Evolutionary conservation across 1,140 invertebrate species (phyloP).

Genomic region (Brachystomella parvula): DNA sequence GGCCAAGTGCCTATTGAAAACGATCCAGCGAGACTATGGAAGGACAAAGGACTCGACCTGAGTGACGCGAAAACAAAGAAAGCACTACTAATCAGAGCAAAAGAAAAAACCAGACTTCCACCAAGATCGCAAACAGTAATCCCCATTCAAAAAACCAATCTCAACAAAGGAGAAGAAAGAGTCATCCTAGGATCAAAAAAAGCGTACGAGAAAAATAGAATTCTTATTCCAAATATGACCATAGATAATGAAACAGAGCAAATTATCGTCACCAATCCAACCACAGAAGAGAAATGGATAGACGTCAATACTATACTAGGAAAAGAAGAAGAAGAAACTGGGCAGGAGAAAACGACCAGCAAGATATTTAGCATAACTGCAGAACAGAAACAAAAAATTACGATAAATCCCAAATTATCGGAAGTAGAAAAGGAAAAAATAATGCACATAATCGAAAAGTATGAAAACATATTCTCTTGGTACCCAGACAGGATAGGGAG

Average conservation of each 20-base stretch:
- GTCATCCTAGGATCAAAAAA: background rate
- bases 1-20: background rate
- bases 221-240: background rate
- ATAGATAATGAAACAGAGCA: background rate
- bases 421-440: background rate
- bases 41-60: background rate
- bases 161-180: background rate
- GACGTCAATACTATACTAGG: background rate
- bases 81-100: background rate
- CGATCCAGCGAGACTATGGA: background rate
- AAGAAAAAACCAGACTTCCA: background rate
- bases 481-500: background rate
- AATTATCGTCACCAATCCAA: background rate
- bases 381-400: background rate
- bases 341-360: background rate
- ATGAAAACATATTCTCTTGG: background rate
- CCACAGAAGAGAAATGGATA: background rate
- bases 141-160: background rate
- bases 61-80: background rate
- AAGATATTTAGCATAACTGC: background rate
- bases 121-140: background rate
- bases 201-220: background rate
- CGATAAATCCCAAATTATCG: background rate
- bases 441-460: background rate
- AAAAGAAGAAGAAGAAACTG: background rate